A percentile compares a stretch with the other conserved stretches of the same genome.
phyloP scores from a whole-genome alignment of 2,888 invertebrate species.

The Acrobasis suavella region DNA sequence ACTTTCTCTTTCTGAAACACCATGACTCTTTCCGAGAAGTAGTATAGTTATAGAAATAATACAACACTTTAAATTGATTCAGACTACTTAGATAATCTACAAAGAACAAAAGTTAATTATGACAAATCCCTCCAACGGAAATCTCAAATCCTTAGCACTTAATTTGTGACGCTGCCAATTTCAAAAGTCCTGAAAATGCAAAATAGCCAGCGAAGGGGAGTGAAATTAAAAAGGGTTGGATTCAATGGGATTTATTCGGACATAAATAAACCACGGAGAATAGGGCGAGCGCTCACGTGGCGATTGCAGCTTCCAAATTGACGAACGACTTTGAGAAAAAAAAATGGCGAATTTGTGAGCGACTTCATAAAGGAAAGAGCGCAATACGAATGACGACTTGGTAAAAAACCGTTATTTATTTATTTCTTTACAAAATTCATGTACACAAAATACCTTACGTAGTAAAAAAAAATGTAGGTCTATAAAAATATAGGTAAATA shows the following conservation, averaged over 20 bases:
- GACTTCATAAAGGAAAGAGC: no score
- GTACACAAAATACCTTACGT: no score
- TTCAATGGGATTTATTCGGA: constrained; percentile 10
- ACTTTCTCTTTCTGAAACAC: no score
- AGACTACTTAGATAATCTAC: background rate
- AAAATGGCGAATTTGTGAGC: background rate
- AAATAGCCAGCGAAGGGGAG: background rate
- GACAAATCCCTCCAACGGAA: constrained; percentile 6
- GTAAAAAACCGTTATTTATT: no score
- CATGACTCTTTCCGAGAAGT: no score
- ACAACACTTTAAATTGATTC: no score
- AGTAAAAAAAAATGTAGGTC: no score
- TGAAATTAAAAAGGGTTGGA: constrained; percentile 18
- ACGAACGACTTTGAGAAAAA: no score
- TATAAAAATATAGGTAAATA: no score
- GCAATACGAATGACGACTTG: no score
- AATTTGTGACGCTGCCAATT: constrained; percentile 18
- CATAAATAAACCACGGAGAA: constrained; percentile 1
- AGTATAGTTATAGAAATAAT: no score
- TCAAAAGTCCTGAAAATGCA: constrained; percentile 7
- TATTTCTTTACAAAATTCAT: no score
- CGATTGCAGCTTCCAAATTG: background rate
- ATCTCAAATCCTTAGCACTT: constrained; percentile 1
- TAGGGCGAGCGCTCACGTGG: background rate
- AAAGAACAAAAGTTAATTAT: constrained; percentile 4